phyloP scores from a whole-genome alignment of 2,113 vertebrate genomes.

The Etheostoma cragini region DNA sequence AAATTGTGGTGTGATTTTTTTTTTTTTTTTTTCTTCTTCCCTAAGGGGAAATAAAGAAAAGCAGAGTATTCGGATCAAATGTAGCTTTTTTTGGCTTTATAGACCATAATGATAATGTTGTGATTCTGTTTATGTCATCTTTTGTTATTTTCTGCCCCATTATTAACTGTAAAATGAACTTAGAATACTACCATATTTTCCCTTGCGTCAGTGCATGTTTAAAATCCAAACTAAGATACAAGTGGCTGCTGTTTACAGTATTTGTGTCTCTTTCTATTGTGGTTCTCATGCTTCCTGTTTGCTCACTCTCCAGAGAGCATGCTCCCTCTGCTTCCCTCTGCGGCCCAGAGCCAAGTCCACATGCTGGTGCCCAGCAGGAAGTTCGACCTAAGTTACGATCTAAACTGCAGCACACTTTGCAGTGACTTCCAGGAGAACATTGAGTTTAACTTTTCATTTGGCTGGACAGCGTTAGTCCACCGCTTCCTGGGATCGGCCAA shows the following conservation, averaged over 20 bases:
- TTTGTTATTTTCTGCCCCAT: neutral
- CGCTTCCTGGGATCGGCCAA: constrained; percentile 92
- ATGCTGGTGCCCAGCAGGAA: constrained; percentile 90
- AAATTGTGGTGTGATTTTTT: neutral
- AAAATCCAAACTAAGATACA: neutral
- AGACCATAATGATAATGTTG: neutral
- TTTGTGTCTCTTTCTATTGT: neutral
- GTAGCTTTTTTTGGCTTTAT: neutral
- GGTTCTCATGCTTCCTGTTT: neutral
- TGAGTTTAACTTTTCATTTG: constrained; percentile 93
- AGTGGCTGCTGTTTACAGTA: neutral
- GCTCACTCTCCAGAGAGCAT: constrained; percentile 88
- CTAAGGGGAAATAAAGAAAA: neutral
- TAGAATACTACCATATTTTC: neutral
- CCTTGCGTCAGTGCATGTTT: neutral
- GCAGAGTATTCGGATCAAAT: neutral
- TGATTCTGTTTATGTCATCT: neutral
- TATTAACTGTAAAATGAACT: neutral
- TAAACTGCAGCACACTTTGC: constrained; percentile 94
- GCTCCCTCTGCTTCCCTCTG: constrained; percentile 91
- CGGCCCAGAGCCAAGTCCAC: constrained; percentile 87
- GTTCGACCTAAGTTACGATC: constrained; percentile 97
- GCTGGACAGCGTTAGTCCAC: constrained; percentile 92
- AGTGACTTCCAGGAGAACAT: constrained; percentile 97
- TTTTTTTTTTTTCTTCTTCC: neutral